Conservation (phyloP, 2,888 invertebrate genomes). For the Dascillus cervinus region DNA sequence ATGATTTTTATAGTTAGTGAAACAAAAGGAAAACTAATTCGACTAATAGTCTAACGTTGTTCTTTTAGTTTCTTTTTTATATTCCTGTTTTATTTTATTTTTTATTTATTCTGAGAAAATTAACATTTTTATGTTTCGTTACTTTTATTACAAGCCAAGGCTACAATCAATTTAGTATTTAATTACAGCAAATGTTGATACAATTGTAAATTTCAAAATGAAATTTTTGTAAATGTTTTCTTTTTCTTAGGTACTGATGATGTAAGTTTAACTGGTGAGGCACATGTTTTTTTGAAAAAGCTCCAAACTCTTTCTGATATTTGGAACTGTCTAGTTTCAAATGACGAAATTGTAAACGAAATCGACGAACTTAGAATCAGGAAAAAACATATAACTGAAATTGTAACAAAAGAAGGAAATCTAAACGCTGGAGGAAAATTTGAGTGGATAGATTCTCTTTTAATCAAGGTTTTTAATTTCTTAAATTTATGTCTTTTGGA, state of each 20-base stretch:
- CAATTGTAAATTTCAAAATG: not conserved
- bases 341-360: conserved; percentile 28
- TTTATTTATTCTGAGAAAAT: no score
- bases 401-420: conserved; percentile 49
- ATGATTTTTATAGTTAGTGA: no score
- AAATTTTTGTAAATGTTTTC: not conserved
- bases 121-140: no score
- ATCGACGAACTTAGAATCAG: conserved; percentile 7
- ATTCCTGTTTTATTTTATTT: no score
- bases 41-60: no score
- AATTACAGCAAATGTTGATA: no score
- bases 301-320: conserved; percentile 34
- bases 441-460: conserved; percentile 85
- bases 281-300: conserved; percentile 41
- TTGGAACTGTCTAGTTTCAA: conserved; percentile 17
- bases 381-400: conserved; percentile 24
- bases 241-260: conserved; percentile 6
- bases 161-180: no score
- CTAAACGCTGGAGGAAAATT: conserved; percentile 82
- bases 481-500: conserved; percentile 5
- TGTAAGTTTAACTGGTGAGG: conserved; percentile 41
- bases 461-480: conserved; percentile 58
- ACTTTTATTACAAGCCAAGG: no score
- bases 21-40: no score
- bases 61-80: no score